A percentile compares a stretch with the other conserved stretches of the same genome.
Conservation (phyloP, 1,140 invertebrate species). For the Babylonia areolata region DNA sequence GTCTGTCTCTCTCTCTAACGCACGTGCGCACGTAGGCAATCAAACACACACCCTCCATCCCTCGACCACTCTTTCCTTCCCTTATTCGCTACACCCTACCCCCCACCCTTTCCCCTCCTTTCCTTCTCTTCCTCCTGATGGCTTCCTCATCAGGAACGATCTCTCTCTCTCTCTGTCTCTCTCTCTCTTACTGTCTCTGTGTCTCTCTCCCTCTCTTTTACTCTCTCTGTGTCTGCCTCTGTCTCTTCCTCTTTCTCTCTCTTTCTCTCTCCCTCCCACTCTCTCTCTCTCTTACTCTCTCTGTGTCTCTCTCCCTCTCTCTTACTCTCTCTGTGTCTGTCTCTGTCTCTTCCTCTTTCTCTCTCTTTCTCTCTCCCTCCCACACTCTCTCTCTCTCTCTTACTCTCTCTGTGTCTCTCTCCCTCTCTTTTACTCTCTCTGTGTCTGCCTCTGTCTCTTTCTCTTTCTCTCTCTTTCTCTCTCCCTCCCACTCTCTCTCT, state of each 20-base stretch:
- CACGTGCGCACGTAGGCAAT: no score
- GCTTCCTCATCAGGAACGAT: no score
- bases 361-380: not conserved
- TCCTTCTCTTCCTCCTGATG: not conserved
- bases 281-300: not conserved
- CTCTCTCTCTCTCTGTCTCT: conserved; percentile 33
- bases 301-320: conserved; percentile 13
- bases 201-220: conserved; percentile 31
- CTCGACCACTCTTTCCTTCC: not conserved
- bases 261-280: not conserved
- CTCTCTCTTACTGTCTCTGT: conserved; percentile 26
- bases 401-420: conserved; percentile 32
- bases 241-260: not conserved
- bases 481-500: not conserved
- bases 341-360: conserved; percentile 51
- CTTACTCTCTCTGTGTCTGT: conserved; percentile 34
- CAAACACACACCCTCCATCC: no score
- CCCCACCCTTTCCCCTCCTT: not conserved
- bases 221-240: conserved; percentile 1
- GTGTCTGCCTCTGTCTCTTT: not conserved
- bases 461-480: not conserved
- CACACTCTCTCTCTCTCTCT: conserved; percentile 4
- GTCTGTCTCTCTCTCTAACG: no score
- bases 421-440: not conserved
- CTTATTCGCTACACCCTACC: not conserved